These are phyloP conservation scores for Ashinkailepas kermadecensis DNA, from an alignment of 2,888 invertebrate species.

Conservation along the genomic window DNA sequence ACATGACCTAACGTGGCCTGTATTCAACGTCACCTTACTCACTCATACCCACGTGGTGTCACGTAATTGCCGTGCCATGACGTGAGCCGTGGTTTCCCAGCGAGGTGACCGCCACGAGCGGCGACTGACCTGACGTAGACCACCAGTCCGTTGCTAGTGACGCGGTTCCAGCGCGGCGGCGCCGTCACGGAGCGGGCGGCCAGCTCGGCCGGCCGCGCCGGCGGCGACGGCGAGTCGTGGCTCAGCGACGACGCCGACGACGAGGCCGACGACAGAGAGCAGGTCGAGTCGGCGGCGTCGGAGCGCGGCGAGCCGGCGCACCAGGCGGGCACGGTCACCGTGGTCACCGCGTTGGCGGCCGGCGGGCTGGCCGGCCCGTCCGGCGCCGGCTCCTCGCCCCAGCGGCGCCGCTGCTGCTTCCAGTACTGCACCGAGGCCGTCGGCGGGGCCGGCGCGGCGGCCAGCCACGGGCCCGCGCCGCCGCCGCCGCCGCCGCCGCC, in stretches of 20 bases:
- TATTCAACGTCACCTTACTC: background rate
- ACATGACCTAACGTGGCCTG: background rate
- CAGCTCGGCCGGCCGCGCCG: conserved; percentile 9
- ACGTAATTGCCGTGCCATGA: background rate
- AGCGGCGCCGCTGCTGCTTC: conserved; percentile 11
- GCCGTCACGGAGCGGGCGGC: background rate
- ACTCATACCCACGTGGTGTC: background rate
- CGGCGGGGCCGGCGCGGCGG: background rate
- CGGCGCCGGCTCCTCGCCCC: background rate
- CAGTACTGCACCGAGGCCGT: background rate
- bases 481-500: background rate
- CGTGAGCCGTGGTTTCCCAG: background rate
- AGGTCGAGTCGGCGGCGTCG: conserved; percentile 54
- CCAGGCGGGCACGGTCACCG: conserved; percentile 1
- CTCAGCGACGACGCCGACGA: conserved; percentile 39
- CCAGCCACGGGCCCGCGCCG: background rate
- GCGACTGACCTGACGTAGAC: conserved; percentile 21
- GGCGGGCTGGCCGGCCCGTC: background rate
- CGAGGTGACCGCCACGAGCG: background rate
- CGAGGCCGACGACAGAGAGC: conserved; percentile 37
- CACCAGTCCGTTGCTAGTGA: conserved; percentile 16
- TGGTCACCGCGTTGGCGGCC: conserved; percentile 4
- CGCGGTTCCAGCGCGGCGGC: conserved; percentile 22
- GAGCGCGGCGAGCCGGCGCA: conserved; percentile 47
- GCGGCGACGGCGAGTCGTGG: conserved; percentile 39